Percentiles rank a stretch among this genome's conserved stretches.
Evolutionary conservation across 2,888 invertebrate species (phyloP).

Genomic region (Caradrina kadenii): DNA sequence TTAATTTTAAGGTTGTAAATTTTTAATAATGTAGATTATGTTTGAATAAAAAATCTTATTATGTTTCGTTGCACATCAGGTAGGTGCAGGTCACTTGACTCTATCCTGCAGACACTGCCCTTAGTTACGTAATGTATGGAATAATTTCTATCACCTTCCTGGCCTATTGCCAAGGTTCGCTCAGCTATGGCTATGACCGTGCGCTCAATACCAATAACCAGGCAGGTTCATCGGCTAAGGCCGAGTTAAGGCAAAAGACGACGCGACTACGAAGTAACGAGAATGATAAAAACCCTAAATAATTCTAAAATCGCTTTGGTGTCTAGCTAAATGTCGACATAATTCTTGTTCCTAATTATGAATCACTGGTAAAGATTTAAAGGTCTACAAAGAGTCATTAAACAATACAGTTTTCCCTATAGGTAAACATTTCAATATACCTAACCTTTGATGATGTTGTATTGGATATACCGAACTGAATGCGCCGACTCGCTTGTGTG

Average conservation of each 20-base stretch:
- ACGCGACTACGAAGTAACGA: neutral
- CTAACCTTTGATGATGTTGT: too few species aligned
- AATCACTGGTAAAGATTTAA: too few species aligned
- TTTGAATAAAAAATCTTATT: too few species aligned
- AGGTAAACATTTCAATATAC: too few species aligned
- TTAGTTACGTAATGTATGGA: slow-evolving; percentile 41
- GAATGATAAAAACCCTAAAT: neutral
- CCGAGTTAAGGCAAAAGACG: neutral
- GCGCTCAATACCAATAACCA: slow-evolving; percentile 25
- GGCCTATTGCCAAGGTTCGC: slow-evolving; percentile 45
- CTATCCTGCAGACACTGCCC: neutral
- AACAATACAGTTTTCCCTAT: too few species aligned
- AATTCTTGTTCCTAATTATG: neutral
- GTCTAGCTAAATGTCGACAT: neutral
- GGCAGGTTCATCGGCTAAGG: slow-evolving; percentile 8
- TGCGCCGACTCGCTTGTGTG: too few species aligned
- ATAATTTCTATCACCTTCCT: slow-evolving; percentile 48
- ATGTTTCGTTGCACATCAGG: too few species aligned
- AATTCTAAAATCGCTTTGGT: neutral
- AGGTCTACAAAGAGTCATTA: too few species aligned
- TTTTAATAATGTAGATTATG: too few species aligned
- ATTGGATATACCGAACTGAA: too few species aligned
- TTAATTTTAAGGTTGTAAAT: too few species aligned
- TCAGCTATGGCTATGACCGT: slow-evolving; percentile 21
- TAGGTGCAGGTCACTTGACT: neutral